These are phyloP conservation scores for Ypsolopha sequella DNA, from an alignment of 2,888 invertebrate species.

Conservation along the genomic window DNA sequence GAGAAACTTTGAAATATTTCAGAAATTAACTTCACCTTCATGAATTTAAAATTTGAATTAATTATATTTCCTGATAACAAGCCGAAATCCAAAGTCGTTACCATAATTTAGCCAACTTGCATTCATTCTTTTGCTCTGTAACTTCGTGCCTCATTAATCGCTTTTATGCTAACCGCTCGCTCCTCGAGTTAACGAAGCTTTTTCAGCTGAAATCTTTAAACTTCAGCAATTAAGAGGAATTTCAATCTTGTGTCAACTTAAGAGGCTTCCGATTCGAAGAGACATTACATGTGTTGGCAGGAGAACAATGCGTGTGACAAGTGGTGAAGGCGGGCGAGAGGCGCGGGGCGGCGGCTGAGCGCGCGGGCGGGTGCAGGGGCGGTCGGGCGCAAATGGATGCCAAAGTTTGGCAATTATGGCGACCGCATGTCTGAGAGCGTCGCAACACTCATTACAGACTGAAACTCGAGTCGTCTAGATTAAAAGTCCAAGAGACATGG, in stretches of 20 bases:
- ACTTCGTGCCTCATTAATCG: not conserved
- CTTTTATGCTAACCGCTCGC: no score
- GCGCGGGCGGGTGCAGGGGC: not conserved
- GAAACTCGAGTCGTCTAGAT: slow-evolving; percentile 61
- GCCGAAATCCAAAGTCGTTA: no score
- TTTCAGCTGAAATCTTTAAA: slow-evolving; percentile 3
- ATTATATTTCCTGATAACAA: no score
- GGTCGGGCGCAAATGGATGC: slow-evolving; percentile 4
- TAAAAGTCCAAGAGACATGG: slow-evolving; percentile 42
- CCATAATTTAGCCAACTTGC: no score
- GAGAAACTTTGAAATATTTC: not conserved
- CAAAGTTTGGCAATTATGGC: slow-evolving; percentile 70
- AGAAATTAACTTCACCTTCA: no score
- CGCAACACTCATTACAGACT: slow-evolving; percentile 64
- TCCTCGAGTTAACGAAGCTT: not conserved
- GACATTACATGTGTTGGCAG: slow-evolving; percentile 42
- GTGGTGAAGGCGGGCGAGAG: slow-evolving; percentile 34
- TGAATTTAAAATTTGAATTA: no score
- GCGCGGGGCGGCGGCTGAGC: slow-evolving; percentile 29
- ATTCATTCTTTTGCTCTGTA: no score
- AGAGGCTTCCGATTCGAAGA: not conserved
- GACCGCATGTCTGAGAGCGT: slow-evolving; percentile 67
- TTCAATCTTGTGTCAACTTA: not conserved
- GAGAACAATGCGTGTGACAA: slow-evolving; percentile 61
- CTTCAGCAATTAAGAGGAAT: slow-evolving; percentile 4